A percentile compares a stretch with the other conserved stretches of the same genome.
These are phyloP conservation scores for Sinohyriopsis cumingii DNA, from an alignment of 2,888 invertebrate genomes.

Conservation along the genomic window DNA sequence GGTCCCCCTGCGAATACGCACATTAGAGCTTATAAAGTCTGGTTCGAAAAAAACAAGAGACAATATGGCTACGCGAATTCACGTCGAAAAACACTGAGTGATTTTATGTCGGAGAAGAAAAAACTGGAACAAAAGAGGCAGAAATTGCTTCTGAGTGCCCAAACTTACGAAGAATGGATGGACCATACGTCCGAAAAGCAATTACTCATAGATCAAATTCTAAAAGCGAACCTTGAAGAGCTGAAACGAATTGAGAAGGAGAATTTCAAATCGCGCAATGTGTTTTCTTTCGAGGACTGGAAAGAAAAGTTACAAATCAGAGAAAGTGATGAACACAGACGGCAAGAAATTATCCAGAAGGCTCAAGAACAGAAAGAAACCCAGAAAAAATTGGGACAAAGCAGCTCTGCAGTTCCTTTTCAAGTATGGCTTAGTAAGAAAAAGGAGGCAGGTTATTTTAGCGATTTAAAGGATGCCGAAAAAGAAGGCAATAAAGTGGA, in stretches of 20 bases:
- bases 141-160: conserved; percentile 47
- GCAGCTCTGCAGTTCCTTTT: conserved; percentile 25
- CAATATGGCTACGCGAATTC: neutral
- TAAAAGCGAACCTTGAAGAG: conserved; percentile 42
- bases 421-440: conserved; percentile 40
- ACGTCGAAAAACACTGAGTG: conserved; percentile 28
- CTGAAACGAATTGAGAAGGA: conserved; percentile 42
- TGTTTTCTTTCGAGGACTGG: conserved; percentile 41
- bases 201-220: conserved; percentile 47
- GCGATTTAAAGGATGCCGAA: neutral
- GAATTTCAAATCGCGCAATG: conserved; percentile 24
- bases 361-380: conserved; percentile 25
- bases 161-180: conserved; percentile 60
- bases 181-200: conserved; percentile 52
- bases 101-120: conserved; percentile 39
- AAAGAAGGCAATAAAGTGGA: neutral
- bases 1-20: conserved; percentile 36
- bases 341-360: conserved; percentile 30
- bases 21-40: conserved; percentile 44
- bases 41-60: conserved; percentile 20
- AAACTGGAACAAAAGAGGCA: conserved; percentile 52
- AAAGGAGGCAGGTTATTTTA: conserved; percentile 1
- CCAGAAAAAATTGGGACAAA: conserved; percentile 13
- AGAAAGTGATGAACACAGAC: conserved; percentile 30
- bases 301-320: conserved; percentile 33